Percentiles rank a stretch among this genome's conserved stretches.
Evolutionary conservation across 2,113 vertebrate species (phyloP).

Genomic region (Osmerus eperlanus): DNA sequence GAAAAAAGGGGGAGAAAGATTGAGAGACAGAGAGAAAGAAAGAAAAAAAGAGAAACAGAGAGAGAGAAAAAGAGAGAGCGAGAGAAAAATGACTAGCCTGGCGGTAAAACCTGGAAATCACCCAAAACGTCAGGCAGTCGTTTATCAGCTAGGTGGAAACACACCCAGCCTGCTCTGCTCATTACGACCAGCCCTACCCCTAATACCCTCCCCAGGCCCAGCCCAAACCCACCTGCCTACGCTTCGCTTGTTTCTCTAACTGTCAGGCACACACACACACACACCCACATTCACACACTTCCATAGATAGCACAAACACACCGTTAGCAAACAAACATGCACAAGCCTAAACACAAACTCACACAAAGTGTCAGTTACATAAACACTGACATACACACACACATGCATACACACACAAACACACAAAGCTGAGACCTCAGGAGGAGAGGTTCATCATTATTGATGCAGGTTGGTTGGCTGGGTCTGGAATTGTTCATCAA

Average conservation of each 20-base stretch:
- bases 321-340: not conserved
- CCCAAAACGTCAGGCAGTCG: constrained; percentile 35
- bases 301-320: not conserved
- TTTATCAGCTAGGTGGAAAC: constrained; percentile 45
- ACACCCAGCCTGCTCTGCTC: constrained; percentile 7
- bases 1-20: not conserved
- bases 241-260: not conserved
- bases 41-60: not conserved
- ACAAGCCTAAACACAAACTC: not conserved
- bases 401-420: not conserved
- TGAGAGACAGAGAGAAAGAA: not conserved
- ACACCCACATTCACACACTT: not conserved
- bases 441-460: constrained; percentile 1
- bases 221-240: not conserved
- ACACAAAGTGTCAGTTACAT: not conserved
- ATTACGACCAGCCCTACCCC: constrained; percentile 36
- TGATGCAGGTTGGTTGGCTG: not conserved
- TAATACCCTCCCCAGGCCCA: constrained; percentile 40
- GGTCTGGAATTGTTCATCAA: not conserved
- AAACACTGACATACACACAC: not conserved
- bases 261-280: not conserved
- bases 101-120: constrained; percentile 49
- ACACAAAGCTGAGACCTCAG: not conserved
- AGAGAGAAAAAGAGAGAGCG: not conserved
- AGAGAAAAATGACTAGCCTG: constrained; percentile 43